These are phyloP conservation scores for Sebastes trivittatus DNA, from an alignment of 2,797 vertebrate species.

Conservation along the genomic window DNA sequence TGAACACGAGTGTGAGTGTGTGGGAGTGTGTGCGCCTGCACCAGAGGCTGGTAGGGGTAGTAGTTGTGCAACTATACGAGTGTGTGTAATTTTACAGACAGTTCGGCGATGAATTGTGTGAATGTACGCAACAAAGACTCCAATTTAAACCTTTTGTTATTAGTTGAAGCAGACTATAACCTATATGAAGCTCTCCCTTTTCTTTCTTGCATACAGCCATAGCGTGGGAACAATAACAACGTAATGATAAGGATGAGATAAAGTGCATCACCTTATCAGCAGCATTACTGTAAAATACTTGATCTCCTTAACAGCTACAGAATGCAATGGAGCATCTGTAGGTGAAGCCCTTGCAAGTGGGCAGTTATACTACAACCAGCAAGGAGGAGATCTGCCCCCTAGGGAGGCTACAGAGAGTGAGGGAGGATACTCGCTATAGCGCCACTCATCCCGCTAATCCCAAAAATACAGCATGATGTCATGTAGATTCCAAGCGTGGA, in stretches of 20 bases:
- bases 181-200: background rate
- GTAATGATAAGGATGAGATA: background rate
- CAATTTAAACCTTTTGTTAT: background rate
- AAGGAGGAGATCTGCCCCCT: conserved; percentile 34
- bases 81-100: conserved; percentile 57
- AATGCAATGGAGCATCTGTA: conserved; percentile 21
- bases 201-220: background rate
- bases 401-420: conserved; percentile 32
- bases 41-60: conserved; percentile 47
- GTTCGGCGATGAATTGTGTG: conserved; percentile 34
- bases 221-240: background rate
- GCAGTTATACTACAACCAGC: conserved; percentile 20
- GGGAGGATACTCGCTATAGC: conserved; percentile 49
- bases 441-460: conserved; percentile 58
- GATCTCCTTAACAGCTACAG: background rate
- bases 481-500: conserved; percentile 73
- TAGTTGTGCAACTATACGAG: conserved; percentile 50
- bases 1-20: conserved; percentile 74
- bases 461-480: conserved; percentile 81
- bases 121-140: conserved; percentile 13
- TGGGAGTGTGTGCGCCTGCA: conserved; percentile 67
- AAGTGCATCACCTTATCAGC: background rate
- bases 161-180: background rate
- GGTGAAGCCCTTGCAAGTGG: conserved; percentile 15
- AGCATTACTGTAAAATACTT: background rate